phyloP scores from a whole-genome alignment of 2,797 vertebrate genomes.

The Hafferia zeledoni region DNA sequence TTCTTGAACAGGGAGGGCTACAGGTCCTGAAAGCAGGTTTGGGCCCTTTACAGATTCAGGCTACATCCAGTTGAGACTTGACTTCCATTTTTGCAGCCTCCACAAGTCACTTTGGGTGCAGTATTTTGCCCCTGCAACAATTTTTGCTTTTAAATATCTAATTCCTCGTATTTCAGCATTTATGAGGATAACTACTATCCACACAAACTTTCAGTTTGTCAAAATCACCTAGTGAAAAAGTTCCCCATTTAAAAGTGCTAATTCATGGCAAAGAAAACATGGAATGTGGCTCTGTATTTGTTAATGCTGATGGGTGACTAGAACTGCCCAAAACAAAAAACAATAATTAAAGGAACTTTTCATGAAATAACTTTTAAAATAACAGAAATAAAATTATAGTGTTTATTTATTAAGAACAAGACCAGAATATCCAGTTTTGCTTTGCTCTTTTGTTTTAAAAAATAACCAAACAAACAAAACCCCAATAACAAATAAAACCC shows the following conservation, averaged over 20 bases:
- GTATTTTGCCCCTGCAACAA: neutral
- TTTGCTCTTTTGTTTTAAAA: neutral
- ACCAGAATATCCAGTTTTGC: neutral
- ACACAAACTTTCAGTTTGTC: neutral
- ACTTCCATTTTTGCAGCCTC: neutral
- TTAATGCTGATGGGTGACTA: neutral
- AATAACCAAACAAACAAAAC: neutral
- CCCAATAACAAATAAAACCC: rapidly evolving
- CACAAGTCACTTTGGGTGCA: neutral
- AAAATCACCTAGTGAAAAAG: neutral
- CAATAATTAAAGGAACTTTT: neutral
- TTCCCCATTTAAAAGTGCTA: neutral
- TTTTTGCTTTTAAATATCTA: neutral
- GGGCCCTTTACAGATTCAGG: neutral
- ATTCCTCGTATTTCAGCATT: neutral
- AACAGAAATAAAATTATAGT: rapidly evolving
- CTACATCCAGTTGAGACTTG: rapidly evolving
- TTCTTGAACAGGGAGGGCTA: neutral
- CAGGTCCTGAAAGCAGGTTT: neutral
- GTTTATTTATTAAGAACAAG: neutral
- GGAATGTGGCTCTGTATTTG: neutral
- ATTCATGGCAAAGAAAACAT: neutral
- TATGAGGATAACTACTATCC: neutral
- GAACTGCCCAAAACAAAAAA: neutral
- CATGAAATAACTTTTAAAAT: neutral